Conservation (phyloP, 1,140 invertebrate genomes). For the Holcopasites calliopsidis region DNA sequence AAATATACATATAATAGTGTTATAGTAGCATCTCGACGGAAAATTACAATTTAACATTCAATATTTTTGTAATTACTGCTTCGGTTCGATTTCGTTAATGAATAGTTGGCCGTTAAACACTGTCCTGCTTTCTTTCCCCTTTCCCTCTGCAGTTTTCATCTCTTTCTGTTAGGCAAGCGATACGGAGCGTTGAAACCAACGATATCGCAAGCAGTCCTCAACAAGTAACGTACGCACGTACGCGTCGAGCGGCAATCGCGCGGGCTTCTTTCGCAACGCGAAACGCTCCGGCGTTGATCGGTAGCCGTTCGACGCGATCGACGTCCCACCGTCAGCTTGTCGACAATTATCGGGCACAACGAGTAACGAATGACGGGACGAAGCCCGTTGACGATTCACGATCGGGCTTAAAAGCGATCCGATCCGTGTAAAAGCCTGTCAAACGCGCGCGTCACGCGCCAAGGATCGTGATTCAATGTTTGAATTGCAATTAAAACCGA, state of each 20-base stretch:
- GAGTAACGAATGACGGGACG: constrained; percentile 19
- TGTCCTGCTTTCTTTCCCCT: too few relatives aligned
- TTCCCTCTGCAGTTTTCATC: neutral
- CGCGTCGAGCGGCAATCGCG: too few relatives aligned
- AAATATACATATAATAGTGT: neutral
- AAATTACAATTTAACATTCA: too few relatives aligned
- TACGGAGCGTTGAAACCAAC: neutral
- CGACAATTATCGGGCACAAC: constrained; percentile 13
- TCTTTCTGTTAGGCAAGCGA: neutral
- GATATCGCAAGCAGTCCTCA: neutral
- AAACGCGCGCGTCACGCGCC: neutral
- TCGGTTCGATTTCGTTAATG: too few relatives aligned
- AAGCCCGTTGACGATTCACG: constrained; percentile 6
- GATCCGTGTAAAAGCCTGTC: neutral
- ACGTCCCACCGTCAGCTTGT: neutral
- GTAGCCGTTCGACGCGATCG: neutral
- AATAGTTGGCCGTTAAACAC: too few relatives aligned
- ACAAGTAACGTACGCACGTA: too few relatives aligned
- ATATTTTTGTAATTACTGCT: too few relatives aligned
- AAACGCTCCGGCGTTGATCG: constrained; percentile 8
- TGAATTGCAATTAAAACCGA: constrained; percentile 43
- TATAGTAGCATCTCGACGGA: too few relatives aligned
- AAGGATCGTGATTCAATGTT: constrained; percentile 25
- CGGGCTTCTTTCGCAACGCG: neutral
- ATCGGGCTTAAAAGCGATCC: neutral